These are phyloP conservation scores for Plagodis dolabraria DNA, from an alignment of 2,888 invertebrate genomes.

Conservation along the genomic window DNA sequence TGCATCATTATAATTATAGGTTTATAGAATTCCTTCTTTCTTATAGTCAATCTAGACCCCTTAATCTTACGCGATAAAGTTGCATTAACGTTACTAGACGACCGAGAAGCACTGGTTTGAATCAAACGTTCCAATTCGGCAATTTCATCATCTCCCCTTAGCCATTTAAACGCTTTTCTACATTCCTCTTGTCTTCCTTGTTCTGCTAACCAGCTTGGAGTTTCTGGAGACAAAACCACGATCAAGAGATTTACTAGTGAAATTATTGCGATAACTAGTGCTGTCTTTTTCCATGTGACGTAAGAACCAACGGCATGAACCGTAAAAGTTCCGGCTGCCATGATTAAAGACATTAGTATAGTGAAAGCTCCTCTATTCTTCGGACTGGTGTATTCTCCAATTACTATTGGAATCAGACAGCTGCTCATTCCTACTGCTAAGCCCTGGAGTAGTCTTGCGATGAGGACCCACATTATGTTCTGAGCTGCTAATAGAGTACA, in stretches of 20 bases:
- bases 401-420: slow-evolving; percentile 75
- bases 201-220: slow-evolving; percentile 86
- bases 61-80: slow-evolving; percentile 47
- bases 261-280: slow-evolving; percentile 72
- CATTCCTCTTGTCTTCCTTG: slow-evolving; percentile 82
- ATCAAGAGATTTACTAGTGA: slow-evolving; percentile 73
- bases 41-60: slow-evolving; percentile 41
- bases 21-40: slow-evolving; percentile 78
- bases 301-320: slow-evolving; percentile 86
- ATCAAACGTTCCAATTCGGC: slow-evolving; percentile 71
- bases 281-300: slow-evolving; percentile 82
- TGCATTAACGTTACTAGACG: no score
- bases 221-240: slow-evolving; percentile 80
- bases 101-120: slow-evolving; percentile 46
- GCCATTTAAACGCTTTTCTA: slow-evolving; percentile 80
- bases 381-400: slow-evolving; percentile 85
- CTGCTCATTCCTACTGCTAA: slow-evolving; percentile 79
- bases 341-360: slow-evolving; percentile 83
- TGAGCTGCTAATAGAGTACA: slow-evolving; percentile 66
- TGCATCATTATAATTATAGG: slow-evolving; percentile 84
- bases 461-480: slow-evolving; percentile 56
- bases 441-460: slow-evolving; percentile 65
- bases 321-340: slow-evolving; percentile 85
- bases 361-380: slow-evolving; percentile 86
- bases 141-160: slow-evolving; percentile 78